Evolutionary conservation across 2,888 invertebrate genomes (phyloP), one percentile per base, ranked within the genome.

Genomic region (Hoplodrina blanda): DNA sequence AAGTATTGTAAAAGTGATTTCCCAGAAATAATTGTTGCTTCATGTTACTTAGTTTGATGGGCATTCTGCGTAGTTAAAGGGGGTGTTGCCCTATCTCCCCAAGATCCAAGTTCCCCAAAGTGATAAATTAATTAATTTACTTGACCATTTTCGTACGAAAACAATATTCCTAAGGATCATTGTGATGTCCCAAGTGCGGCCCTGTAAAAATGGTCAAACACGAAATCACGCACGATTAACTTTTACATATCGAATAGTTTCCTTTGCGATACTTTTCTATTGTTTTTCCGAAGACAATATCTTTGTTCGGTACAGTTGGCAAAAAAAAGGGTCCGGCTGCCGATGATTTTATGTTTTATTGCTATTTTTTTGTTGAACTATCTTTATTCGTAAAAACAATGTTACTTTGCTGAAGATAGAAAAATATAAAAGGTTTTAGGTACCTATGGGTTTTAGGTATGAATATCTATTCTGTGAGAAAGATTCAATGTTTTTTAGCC

Each of bases 171-270:
- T n/a, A n/a, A 25, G 25, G 25, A 25, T 25, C 25, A 25, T n/a
- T 37, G n/a, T n/a, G 6, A 7, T 13, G 37, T 17, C 2, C 13
- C 0, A 37, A 63, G 44, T 77, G 56, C 70, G 17, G 15, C 20
- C 59, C 68, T 70, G 65, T 10, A 17, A 63, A 17, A 63, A 62
- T 11, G 63, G 67, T 66, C 71, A 56, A 50, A 64, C 30, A 61
- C 65, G 68, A 76, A 65, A 41, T 65, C 69, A 76, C 76, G 73
- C 70, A 44, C 69, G 73, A 73, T 76, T 84, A 69, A 67, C 65
- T 69, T 71, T 68, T 54, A 78, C 64, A 68, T 68, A 69, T 57
- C 53, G 56, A 70, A 69, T 73, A 69, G 57, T 83, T 66, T 65
- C 46, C 67, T 50, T 7, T 19, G 7, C 62, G n/a, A 71, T 73